These are phyloP conservation scores for Hippopotamus amphibius DNA, from an alignment of 2,113 vertebrate species.

Conservation along the genomic window DNA sequence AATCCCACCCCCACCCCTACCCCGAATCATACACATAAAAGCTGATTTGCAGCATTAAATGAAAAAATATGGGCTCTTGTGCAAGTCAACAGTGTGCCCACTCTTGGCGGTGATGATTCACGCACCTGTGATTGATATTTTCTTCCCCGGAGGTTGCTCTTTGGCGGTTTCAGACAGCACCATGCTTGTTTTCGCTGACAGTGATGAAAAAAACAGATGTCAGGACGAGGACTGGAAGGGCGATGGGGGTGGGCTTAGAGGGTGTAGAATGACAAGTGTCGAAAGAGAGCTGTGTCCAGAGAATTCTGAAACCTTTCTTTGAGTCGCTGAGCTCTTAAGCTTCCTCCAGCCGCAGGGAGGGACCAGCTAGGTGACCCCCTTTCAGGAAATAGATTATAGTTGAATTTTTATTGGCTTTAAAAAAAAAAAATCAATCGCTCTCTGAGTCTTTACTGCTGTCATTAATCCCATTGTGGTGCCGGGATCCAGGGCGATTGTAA, in stretches of 20 bases:
- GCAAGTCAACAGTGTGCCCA: background rate
- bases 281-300: background rate
- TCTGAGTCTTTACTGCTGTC: background rate
- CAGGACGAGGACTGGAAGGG: background rate
- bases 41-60: conserved; percentile 28
- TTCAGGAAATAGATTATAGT: background rate
- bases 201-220: conserved; percentile 46
- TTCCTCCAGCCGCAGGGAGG: background rate
- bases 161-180: background rate
- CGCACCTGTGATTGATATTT: background rate
- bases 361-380: background rate
- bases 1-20: background rate
- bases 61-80: background rate
- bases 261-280: background rate
- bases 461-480: background rate
- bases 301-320: background rate
- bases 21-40: background rate
- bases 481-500: background rate
- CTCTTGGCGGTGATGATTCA: background rate
- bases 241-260: background rate
- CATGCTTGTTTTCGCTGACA: conserved; percentile 49
- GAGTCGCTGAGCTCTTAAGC: background rate
- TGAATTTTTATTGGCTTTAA: conserved; percentile 3
- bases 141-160: background rate
- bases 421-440: background rate